phyloP scores from a whole-genome alignment of 92 coral and sea anemone genomes.

The Palythoa grandiflora region DNA sequence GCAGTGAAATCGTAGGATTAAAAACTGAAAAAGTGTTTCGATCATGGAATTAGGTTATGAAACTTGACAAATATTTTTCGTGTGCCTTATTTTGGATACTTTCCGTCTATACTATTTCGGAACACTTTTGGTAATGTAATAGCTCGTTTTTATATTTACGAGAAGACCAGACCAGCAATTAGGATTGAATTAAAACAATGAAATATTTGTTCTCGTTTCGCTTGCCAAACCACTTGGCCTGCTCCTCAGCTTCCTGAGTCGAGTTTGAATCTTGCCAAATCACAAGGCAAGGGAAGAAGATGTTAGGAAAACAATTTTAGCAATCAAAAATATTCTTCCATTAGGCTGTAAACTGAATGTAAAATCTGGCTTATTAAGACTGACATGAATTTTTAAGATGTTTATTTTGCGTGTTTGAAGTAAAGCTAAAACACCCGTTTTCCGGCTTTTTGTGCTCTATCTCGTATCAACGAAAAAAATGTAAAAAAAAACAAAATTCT shows the following conservation, averaged over 20 bases:
- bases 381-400: slow-evolving; percentile 36
- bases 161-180: slow-evolving; percentile 4
- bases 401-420: not conserved
- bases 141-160: not conserved
- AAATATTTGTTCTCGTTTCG: not conserved
- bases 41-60: not conserved
- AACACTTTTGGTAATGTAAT: not conserved
- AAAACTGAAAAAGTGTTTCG: not conserved
- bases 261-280: not conserved
- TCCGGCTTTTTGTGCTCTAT: not conserved
- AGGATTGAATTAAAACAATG: slow-evolving; percentile 4
- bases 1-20: not conserved
- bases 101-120: not conserved
- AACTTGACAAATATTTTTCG: not conserved
- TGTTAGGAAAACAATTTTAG: too few relatives aligned
- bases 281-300: not conserved
- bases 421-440: not conserved
- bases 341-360: not conserved
- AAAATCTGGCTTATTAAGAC: not conserved
- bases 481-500: not conserved
- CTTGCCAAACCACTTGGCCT: not conserved
- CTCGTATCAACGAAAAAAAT: not conserved
- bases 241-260: not conserved
- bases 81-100: not conserved
- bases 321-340: not conserved